These are phyloP conservation scores for Gymnorhina tibicen DNA, from an alignment of 2,113 vertebrate species.

Conservation along the genomic window DNA sequence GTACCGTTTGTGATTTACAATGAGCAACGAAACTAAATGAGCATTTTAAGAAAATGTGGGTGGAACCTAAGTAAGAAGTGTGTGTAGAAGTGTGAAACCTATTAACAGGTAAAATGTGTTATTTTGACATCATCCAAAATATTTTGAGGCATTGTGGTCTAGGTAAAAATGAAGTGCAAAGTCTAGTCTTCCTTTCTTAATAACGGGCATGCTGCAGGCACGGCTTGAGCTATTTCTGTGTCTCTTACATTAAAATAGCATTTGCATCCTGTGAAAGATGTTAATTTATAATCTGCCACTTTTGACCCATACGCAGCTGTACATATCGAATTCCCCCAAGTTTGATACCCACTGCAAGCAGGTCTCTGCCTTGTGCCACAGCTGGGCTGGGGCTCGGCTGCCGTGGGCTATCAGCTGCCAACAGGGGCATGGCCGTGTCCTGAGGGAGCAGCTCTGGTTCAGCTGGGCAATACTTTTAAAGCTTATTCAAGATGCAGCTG, in stretches of 20 bases:
- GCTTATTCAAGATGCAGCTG: not conserved
- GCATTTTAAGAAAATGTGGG: not conserved
- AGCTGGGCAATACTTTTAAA: not conserved
- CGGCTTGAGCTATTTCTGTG: not conserved
- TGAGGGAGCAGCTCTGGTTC: not conserved
- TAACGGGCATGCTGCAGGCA: not conserved
- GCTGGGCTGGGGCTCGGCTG: not conserved
- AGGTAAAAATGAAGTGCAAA: not conserved
- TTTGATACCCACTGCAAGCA: not conserved
- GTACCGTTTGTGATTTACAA: not conserved
- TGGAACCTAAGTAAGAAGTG: not conserved
- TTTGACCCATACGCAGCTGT: not conserved
- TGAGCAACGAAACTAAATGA: not conserved
- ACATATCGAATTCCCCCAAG: not conserved
- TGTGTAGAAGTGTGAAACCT: not conserved
- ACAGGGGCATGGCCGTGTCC: fast-evolving
- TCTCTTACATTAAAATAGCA: not conserved
- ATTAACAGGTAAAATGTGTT: not conserved
- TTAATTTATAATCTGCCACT: not conserved
- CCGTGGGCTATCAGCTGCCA: not conserved
- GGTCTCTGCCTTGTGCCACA: not conserved
- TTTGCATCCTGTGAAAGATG: not conserved
- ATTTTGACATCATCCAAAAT: not conserved
- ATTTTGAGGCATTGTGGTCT: not conserved
- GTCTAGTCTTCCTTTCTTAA: not conserved